Percentiles rank a stretch among this genome's conserved stretches.
phyloP scores from a whole-genome alignment of 2,797 vertebrate genomes.

The Acanthornis magna region DNA sequence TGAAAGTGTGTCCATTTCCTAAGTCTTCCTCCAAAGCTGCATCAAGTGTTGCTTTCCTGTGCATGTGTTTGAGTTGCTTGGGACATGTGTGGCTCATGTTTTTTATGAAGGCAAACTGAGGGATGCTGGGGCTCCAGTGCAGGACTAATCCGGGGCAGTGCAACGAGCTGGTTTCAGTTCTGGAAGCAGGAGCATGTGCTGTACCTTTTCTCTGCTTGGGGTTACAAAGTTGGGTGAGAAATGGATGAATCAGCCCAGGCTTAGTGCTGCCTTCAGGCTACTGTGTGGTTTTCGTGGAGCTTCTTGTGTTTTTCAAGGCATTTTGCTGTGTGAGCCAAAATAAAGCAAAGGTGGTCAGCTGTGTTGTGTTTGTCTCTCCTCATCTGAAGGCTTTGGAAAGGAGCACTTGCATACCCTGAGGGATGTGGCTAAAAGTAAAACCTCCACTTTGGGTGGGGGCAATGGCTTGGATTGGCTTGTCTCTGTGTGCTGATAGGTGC shows the following conservation, averaged over 20 bases:
- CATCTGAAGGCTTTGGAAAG: not conserved
- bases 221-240: not conserved
- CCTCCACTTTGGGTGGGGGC: not conserved
- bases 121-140: not conserved
- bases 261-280: not conserved
- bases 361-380: not conserved
- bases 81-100: not conserved
- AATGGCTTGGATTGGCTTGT: not conserved
- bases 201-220: not conserved
- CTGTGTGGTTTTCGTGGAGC: accelerated
- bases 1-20: conserved; percentile 31
- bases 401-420: not conserved
- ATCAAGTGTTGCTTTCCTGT: not conserved
- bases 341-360: not conserved
- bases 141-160: no score
- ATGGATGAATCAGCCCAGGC: not conserved
- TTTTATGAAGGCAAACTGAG: not conserved
- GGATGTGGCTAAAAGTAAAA: not conserved
- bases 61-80: not conserved
- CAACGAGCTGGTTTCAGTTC: not conserved
- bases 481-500: not conserved
- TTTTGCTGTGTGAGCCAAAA: not conserved
- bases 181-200: not conserved
- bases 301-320: not conserved
- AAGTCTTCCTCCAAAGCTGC: not conserved